These are phyloP conservation scores for Cheirogaleus medius DNA, from an alignment of 2,113 vertebrate species.

Conservation along the genomic window DNA sequence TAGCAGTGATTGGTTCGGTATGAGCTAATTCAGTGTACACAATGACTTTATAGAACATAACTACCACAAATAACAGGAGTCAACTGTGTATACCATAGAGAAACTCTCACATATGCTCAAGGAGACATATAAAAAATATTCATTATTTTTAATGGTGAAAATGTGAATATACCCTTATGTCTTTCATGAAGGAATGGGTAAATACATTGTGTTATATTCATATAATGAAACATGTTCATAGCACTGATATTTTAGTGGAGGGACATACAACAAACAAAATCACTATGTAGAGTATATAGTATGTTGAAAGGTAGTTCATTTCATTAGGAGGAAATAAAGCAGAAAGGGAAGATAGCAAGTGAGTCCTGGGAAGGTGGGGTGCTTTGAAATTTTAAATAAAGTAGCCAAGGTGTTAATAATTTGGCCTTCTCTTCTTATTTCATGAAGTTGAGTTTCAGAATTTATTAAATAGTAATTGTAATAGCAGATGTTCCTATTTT, in stretches of 20 bases:
- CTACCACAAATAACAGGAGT: neutral
- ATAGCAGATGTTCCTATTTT: neutral
- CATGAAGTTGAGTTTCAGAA: neutral
- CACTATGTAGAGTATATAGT: neutral
- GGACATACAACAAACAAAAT: neutral
- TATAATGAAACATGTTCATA: neutral
- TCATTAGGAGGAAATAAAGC: neutral
- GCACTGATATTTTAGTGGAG: neutral
- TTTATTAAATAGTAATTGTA: neutral
- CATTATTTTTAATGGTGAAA: neutral
- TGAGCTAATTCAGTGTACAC: neutral
- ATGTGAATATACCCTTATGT: neutral
- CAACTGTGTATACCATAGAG: neutral
- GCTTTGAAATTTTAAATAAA: conserved; percentile 12
- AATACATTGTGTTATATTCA: neutral
- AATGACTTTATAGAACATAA: neutral
- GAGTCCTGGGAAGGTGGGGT: neutral
- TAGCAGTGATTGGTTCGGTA: neutral
- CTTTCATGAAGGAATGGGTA: neutral
- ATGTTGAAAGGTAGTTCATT: neutral
- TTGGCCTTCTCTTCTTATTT: neutral
- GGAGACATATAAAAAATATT: neutral
- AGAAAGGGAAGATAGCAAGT: neutral
- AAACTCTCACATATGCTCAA: neutral
- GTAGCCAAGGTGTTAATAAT: neutral